A percentile compares a stretch with the other conserved stretches of the same genome.
These are phyloP conservation scores for Oriolus oriolus DNA, from an alignment of 2,113 vertebrate genomes.

Conservation along the genomic window DNA sequence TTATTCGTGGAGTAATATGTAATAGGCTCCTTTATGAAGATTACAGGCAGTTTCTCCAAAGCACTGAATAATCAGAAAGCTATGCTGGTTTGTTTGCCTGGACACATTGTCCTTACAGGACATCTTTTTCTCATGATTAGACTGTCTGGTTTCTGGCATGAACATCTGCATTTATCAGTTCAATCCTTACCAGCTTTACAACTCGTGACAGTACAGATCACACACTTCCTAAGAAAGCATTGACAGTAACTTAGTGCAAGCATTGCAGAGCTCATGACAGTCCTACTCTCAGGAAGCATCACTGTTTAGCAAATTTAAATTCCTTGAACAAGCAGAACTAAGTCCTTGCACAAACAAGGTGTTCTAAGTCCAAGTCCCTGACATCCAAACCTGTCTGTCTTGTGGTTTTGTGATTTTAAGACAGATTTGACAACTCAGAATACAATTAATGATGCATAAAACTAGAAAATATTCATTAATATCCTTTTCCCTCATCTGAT, in stretches of 20 bases:
- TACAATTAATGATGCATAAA: background rate
- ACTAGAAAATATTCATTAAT: background rate
- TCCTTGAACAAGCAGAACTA: background rate
- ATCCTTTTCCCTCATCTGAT: background rate
- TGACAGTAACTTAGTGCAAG: background rate
- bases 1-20: conserved; percentile 16
- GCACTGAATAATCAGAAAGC: background rate
- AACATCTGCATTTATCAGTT: background rate
- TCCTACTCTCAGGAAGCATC: background rate
- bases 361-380: background rate
- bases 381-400: background rate
- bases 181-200: background rate
- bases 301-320: background rate
- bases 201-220: background rate
- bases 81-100: background rate
- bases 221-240: background rate
- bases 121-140: background rate
- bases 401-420: background rate
- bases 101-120: background rate
- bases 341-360: background rate
- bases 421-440: background rate
- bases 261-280: background rate
- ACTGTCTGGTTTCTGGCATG: background rate
- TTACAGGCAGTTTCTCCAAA: background rate
- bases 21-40: conserved; percentile 2